Conservation (phyloP, 2,113 vertebrate genomes). For the Heterotis niloticus region DNA sequence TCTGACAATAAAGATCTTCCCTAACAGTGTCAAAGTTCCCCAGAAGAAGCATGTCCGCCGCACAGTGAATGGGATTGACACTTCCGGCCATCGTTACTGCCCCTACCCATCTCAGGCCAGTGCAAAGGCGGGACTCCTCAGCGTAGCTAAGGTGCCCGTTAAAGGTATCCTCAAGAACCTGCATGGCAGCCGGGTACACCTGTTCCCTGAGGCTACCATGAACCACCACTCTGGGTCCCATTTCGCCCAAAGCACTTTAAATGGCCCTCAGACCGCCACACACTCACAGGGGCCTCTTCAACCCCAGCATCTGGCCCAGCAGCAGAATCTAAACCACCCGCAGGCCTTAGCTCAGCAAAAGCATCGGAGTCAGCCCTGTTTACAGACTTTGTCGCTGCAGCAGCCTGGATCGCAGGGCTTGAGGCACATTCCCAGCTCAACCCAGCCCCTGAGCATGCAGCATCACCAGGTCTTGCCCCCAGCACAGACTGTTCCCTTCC, state of each 20-base stretch:
- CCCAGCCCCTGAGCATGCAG: slow-evolving; percentile 51
- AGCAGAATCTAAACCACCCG: slow-evolving; percentile 45
- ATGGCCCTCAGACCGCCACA: slow-evolving; percentile 58
- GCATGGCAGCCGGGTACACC: slow-evolving; percentile 83
- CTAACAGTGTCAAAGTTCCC: slow-evolving; percentile 98
- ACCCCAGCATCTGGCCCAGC: slow-evolving; percentile 58
- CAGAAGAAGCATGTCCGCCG: slow-evolving; percentile 97
- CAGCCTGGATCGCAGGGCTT: slow-evolving; percentile 54
- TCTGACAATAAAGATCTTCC: slow-evolving; percentile 98
- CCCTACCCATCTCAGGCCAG: slow-evolving; percentile 88
- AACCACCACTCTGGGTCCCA: slow-evolving; percentile 78
- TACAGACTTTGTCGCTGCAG: slow-evolving; percentile 67
- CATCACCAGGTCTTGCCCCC: slow-evolving; percentile 43
- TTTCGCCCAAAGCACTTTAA: slow-evolving; percentile 83
- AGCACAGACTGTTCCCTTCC: slow-evolving; percentile 51
- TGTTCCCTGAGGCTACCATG: slow-evolving; percentile 88
- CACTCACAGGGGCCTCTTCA: slow-evolving; percentile 73
- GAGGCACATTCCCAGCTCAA: slow-evolving; percentile 52
- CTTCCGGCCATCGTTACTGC: slow-evolving; percentile 93
- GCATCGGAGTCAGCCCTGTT: slow-evolving; percentile 45
- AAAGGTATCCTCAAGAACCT: slow-evolving; percentile 94
- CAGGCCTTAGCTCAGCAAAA: slow-evolving; percentile 47
- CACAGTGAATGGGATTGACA: slow-evolving; percentile 97
- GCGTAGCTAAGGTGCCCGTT: slow-evolving; percentile 83
- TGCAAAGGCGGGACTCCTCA: slow-evolving; percentile 89